Base-by-base conservation (phyloP, 1,140 invertebrate species). In the Ooceraea biroi region DNA sequence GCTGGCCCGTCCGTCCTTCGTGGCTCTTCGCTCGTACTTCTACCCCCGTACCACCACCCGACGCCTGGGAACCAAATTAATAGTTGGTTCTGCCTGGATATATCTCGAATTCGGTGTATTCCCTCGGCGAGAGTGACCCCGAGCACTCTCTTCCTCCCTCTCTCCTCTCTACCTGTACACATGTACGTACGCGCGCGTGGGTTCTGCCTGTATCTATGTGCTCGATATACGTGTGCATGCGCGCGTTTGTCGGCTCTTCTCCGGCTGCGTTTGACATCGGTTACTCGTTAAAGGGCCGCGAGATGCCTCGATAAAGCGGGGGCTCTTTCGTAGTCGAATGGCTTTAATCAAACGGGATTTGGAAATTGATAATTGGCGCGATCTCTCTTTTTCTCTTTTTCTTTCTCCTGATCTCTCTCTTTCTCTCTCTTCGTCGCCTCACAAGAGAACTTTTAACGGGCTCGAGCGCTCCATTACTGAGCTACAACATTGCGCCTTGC, bases 11-110 rank as follows among this genome's bases (percentile, higher is more conserved):
- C 73, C 77, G 57, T 66, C 77, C 77, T 63, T 76, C 73, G 58
- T 76, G 65, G 65, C 76, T 80, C 76, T 80, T 78, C 50, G 76
- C 48, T 69, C 63, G 76, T 78, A 73, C 66, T 83, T 85, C 65
- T 86, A 30, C 72, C 87, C 77, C 73, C 7, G 36, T 86, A 82
- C 88, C 65, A 22, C 73, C 44, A 25, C 25, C 63, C 72, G 85
- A 83, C 86, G 88, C 92, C 93, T 93, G 94, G 92, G 93, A 94
- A 94, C 93, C 91, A 93, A 94, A 94, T 94, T 94, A 94, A 94
- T 94, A 94, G 93, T 92, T 92, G 89, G 91, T 92, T 91, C 91
- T 92, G 88, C 86, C 76, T 89, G 90, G 88, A 92, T 91, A 92
- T 92, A 91, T 93, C 92, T 93, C 91, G 89, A 88, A 92, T 92